Conservation (phyloP, 2,888 invertebrate species). For the Lochmaea capreae region DNA sequence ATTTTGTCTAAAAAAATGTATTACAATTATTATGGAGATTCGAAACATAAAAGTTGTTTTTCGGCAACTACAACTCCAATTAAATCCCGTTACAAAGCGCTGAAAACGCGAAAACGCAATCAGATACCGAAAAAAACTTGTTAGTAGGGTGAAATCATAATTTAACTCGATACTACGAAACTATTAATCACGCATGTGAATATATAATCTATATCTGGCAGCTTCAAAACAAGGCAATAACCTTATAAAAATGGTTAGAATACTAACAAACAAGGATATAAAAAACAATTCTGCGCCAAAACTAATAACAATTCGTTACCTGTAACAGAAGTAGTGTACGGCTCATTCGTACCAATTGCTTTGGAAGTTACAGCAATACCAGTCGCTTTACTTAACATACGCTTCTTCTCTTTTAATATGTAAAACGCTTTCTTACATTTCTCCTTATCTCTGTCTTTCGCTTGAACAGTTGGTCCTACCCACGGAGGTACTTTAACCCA, state of each 20-base stretch:
- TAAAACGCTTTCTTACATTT: background rate
- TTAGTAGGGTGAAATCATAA: no score
- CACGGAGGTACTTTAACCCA: slow-evolving; percentile 11
- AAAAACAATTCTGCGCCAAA: background rate
- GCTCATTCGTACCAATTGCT: background rate
- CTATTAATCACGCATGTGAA: no score
- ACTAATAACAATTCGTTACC: background rate
- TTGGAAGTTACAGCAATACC: background rate
- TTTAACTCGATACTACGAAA: no score
- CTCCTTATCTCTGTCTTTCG: background rate
- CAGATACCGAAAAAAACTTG: no score
- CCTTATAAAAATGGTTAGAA: no score
- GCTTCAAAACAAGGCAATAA: no score
- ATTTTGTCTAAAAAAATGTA: background rate
- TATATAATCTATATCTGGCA: no score
- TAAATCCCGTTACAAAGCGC: no score
- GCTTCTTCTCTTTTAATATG: background rate
- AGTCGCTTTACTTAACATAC: background rate
- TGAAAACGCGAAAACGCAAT: no score
- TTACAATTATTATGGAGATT: background rate
- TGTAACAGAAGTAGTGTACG: background rate
- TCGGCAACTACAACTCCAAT: no score
- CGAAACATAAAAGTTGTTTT: background rate
- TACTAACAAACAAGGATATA: no score
- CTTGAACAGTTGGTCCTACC: slow-evolving; percentile 9